Evolutionary conservation across 2,888 invertebrate genomes (phyloP).

Genomic region (Embidobia sp.): DNA sequence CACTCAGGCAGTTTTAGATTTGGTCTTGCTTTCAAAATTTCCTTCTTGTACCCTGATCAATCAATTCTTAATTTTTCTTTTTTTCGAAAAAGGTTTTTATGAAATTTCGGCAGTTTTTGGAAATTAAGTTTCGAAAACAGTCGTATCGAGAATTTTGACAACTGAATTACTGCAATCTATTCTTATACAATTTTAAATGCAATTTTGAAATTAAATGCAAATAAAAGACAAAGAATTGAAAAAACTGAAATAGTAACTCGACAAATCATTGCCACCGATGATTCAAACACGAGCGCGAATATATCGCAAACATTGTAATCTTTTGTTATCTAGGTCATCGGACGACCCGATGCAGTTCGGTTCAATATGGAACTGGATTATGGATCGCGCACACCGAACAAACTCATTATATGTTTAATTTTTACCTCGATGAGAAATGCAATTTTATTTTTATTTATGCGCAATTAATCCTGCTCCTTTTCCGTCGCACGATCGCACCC

Average conservation of each 20-base stretch:
- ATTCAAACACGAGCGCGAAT: conserved; percentile 48
- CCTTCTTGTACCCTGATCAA: conserved; percentile 4
- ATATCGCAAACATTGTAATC: conserved; percentile 61
- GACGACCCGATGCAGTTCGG: conserved; percentile 58
- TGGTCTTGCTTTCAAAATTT: conserved; percentile 37
- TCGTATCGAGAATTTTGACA: too few relatives aligned
- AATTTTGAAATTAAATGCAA: not conserved
- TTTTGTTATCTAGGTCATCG: conserved; percentile 64
- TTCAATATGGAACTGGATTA: conserved; percentile 65
- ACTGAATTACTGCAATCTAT: too few relatives aligned
- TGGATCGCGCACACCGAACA: conserved; percentile 56
- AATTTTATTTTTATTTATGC: conserved; percentile 55
- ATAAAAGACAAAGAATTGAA: not conserved
- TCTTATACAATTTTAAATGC: too few relatives aligned
- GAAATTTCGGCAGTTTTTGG: too few relatives aligned
- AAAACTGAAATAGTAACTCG: conserved; percentile 14
- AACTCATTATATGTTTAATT: conserved; percentile 57
- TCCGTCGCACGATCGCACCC: conserved; percentile 6
- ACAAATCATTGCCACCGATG: conserved; percentile 38
- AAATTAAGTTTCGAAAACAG: too few relatives aligned
- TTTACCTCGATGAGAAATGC: conserved; percentile 41
- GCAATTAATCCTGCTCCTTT: conserved; percentile 48
- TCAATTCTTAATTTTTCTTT: not conserved
- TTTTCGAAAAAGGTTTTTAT: too few relatives aligned
- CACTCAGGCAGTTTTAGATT: conserved; percentile 40